Evolutionary conservation across 2,888 invertebrate species (phyloP).

Genomic region (Villa cingulata): DNA sequence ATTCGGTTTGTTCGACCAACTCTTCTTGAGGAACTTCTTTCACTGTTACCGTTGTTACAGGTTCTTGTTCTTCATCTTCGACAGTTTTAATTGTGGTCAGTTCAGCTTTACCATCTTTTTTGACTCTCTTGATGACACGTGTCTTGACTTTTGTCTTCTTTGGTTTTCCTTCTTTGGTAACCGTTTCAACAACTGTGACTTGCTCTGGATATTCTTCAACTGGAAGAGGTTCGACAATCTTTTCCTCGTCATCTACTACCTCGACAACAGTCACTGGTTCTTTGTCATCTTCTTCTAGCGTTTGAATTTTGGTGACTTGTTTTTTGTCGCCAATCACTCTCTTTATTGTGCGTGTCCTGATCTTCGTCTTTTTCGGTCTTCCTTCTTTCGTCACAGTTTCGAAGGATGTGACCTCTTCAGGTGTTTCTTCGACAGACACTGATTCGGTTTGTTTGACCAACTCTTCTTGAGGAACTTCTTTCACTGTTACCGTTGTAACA

Average conservation of each 20-base stretch:
- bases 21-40: constrained; percentile 11
- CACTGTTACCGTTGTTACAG: constrained; percentile 22
- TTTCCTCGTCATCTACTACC: constrained; percentile 18
- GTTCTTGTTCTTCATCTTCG: constrained; percentile 23
- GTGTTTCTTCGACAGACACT: constrained; percentile 6
- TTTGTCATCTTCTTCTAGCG: constrained; percentile 30
- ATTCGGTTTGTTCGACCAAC: background rate
- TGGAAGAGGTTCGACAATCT: constrained; percentile 1
- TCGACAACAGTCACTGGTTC: constrained; percentile 22
- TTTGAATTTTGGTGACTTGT: constrained; percentile 28
- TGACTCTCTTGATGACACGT: constrained; percentile 15
- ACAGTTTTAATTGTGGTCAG: constrained; percentile 28
- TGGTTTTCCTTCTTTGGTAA: constrained; percentile 22
- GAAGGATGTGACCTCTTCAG: constrained; percentile 28
- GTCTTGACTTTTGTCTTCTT: constrained; percentile 19
- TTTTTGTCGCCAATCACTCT: constrained; percentile 28
- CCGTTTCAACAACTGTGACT: constrained; percentile 17
- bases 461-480: constrained; percentile 12
- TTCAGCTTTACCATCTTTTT: constrained; percentile 16
- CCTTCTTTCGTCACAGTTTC: constrained; percentile 31
- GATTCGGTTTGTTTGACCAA: background rate
- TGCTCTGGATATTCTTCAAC: constrained; percentile 20
- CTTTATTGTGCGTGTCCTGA: constrained; percentile 27
- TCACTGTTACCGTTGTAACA: constrained; percentile 24
- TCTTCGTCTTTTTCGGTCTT: constrained; percentile 22